Conservation (phyloP, 2,888 invertebrate genomes). For the Ennomos fuscantarius region DNA sequence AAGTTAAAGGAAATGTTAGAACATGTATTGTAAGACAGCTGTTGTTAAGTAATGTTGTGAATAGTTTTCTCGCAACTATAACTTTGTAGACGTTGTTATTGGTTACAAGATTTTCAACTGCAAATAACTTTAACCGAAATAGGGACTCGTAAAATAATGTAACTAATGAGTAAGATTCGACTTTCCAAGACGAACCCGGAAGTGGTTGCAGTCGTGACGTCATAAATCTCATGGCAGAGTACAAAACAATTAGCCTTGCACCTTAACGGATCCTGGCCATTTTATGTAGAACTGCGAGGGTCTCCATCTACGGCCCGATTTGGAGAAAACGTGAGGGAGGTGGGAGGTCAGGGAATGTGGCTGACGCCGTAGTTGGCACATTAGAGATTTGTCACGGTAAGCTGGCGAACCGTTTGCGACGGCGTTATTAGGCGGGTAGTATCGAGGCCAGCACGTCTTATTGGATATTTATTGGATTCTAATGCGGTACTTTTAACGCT, state of each 20-base stretch:
- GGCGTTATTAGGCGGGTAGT: constrained; percentile 51
- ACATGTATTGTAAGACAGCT: constrained; percentile 3
- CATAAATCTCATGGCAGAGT: constrained; percentile 63
- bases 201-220: constrained; percentile 61
- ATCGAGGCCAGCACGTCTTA: constrained; percentile 34
- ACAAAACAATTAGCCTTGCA: constrained; percentile 73
- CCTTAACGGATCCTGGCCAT: constrained; percentile 56
- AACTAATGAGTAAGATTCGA: constrained; percentile 29
- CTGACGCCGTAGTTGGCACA: constrained; percentile 52
- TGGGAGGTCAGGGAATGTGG: constrained; percentile 48
- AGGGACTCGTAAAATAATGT: constrained; percentile 1
- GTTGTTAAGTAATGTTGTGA: neutral
- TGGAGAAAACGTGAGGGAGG: constrained; percentile 29
- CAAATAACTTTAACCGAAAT: constrained; percentile 1
- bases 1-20: constrained; percentile 12
- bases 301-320: constrained; percentile 30
- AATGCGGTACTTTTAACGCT: constrained; percentile 31
- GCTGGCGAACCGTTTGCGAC: constrained; percentile 48
- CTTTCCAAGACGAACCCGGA: constrained; percentile 43
- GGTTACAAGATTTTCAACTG: constrained; percentile 3
- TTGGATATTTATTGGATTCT: constrained; percentile 38
- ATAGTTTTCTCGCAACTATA: constrained; percentile 11
- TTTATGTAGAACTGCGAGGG: constrained; percentile 36
- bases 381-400: constrained; percentile 71
- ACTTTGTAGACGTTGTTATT: constrained; percentile 5